Percentiles rank a stretch among this genome's conserved stretches.
phyloP scores from a whole-genome alignment of 2,113 vertebrate species.

The Talpa occidentalis region DNA sequence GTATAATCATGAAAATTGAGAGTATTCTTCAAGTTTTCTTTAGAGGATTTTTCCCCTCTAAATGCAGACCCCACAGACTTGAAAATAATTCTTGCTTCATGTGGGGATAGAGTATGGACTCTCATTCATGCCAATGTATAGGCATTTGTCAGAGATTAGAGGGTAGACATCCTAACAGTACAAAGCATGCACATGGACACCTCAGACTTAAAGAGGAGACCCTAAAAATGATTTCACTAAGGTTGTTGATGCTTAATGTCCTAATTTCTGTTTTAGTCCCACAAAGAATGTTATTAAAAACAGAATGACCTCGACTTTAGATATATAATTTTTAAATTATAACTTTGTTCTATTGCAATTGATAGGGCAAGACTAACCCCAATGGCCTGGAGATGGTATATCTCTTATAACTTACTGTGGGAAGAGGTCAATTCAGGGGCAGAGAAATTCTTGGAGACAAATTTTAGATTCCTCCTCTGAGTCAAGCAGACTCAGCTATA shows the following conservation, averaged over 20 bases:
- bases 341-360: background rate
- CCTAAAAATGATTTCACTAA: background rate
- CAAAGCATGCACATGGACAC: background rate
- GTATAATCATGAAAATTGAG: background rate
- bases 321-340: background rate
- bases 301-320: background rate
- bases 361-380: background rate
- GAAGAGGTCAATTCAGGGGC: background rate
- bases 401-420: background rate
- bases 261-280: background rate
- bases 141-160: background rate
- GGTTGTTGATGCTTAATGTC: background rate
- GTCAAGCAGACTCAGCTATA: background rate
- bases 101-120: background rate
- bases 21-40: slow-evolving; percentile 6
- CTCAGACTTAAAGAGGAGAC: background rate
- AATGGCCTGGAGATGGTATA: background rate
- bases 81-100: slow-evolving; percentile 26
- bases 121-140: background rate
- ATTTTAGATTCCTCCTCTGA: slow-evolving; percentile 14
- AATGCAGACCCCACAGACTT: background rate
- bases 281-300: background rate
- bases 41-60: background rate
- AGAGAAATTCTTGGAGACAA: background rate
- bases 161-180: background rate